Base-by-base conservation (phyloP, 2,797 vertebrate genomes). In the Pelochelys cantorii region DNA sequence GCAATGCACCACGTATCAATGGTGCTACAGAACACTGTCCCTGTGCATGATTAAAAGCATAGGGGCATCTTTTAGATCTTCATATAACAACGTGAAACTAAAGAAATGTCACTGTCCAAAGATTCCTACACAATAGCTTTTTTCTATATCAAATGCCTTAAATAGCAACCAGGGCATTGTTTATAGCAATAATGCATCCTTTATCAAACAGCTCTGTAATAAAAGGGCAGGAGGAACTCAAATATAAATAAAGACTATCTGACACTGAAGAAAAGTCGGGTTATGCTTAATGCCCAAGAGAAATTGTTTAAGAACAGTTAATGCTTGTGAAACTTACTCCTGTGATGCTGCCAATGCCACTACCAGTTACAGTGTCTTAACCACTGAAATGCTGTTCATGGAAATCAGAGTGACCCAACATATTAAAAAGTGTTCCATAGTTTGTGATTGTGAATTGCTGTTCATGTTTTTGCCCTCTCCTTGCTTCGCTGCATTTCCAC, bases 261-360 rank as follows among this genome's bases (percentile, higher is more conserved):
- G 37, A 79, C 37, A 82, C 20, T 17, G 25, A 91, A 59, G 18
- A 77, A 88, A 88, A 87, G 77, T 56, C 4, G 14, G 42, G 20
- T 77, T 42, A 81, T 83, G 42, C 25, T 79, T 34, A 68, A 79
- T 92, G n/a, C 42, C 80, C 34, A 13, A 62, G 57, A 83, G 92
- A 78, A 93, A 84, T 93, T 87, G 94, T 97, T 93, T 75, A 75
- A 96, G 95, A 97, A 97, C 94, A 98, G 97, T 91, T 86, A 93
- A 74, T 90, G 53, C 18, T 56, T 86, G 59, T 85, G 88, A 93
- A 94, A 97, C 90, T 17, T 86, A 59, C 54, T 88, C 75, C 77
- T 93, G 60, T 55, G 84, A 89, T 88, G 86, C 65, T 95, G 65
- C 74, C 89, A 94, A 37, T 34, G 37, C 8, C 90, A 88, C 34